Evolutionary conservation across 1,140 invertebrate genomes (phyloP).

Genomic region (Drosophila hydei): DNA sequence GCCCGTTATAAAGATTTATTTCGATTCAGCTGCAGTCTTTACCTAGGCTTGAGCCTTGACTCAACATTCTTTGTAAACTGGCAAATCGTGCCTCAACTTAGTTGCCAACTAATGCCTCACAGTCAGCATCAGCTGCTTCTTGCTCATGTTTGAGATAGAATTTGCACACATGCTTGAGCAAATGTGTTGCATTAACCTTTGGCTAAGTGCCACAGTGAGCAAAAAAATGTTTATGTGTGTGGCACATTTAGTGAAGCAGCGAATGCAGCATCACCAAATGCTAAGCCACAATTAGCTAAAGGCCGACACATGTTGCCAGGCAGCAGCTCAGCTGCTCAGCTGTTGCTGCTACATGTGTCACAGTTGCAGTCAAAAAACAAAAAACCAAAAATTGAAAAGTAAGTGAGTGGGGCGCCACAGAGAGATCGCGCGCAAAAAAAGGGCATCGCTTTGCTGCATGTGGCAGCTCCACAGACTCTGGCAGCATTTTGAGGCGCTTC

Average conservation of each 20-base stretch:
- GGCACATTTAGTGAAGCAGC: constrained; percentile 39
- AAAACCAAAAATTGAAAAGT: constrained; percentile 18
- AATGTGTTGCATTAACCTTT: constrained; percentile 59
- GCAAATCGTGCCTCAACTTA: no score
- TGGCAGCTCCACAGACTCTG: constrained; percentile 52
- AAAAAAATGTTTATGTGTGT: constrained; percentile 10
- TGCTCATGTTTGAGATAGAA: not conserved
- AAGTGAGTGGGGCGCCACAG: constrained; percentile 50
- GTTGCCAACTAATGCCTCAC: no score
- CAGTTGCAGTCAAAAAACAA: constrained; percentile 42
- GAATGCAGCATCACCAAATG: constrained; percentile 26
- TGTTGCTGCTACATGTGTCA: constrained; percentile 40
- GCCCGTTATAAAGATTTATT: no score
- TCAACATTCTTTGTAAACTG: no score
- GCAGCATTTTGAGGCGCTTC: constrained; percentile 52
- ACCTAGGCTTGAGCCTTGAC: no score
- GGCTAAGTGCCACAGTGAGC: constrained; percentile 35
- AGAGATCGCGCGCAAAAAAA: constrained; percentile 14
- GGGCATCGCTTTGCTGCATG: constrained; percentile 44
- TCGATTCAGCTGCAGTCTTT: no score
- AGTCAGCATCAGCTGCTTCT: no score
- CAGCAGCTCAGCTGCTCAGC: not conserved
- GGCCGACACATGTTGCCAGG: constrained; percentile 50
- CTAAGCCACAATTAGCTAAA: constrained; percentile 73
- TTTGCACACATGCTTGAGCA: not conserved